Evolutionary conservation across 2,113 vertebrate species (phyloP).

Genomic region (Lanius collurio): DNA sequence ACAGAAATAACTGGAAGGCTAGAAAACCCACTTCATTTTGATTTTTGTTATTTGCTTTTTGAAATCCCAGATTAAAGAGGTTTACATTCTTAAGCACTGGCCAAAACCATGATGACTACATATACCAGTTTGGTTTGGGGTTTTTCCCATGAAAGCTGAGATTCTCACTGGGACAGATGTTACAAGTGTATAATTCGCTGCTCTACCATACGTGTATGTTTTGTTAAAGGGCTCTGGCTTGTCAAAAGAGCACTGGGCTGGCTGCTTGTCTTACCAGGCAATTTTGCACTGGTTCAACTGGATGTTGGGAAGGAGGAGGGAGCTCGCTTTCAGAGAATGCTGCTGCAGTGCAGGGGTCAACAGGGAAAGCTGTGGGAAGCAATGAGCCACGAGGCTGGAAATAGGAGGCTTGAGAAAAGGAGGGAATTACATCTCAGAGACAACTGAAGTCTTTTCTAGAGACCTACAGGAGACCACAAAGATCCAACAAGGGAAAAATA

Average conservation of each 20-base stretch:
- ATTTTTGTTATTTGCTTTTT: slow-evolving; percentile 6
- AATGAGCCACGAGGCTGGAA: not conserved
- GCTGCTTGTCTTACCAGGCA: not conserved
- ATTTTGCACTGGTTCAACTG: rapidly evolving
- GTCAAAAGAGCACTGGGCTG: not conserved
- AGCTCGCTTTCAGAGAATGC: not conserved
- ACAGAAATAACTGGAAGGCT: not conserved
- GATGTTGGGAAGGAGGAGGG: not conserved
- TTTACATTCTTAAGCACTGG: slow-evolving; percentile 23
- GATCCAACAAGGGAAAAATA: not conserved
- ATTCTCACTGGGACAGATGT: slow-evolving; percentile 32
- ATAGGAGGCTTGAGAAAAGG: not conserved
- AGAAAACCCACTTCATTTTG: not conserved
- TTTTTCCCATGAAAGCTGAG: not conserved
- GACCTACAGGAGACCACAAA: not conserved
- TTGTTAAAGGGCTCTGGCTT: slow-evolving; percentile 15
- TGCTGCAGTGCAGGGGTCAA: not conserved
- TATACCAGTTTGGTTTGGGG: not conserved
- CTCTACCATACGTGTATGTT: not conserved
- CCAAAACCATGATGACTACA: slow-evolving; percentile 16
- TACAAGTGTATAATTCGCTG: not conserved
- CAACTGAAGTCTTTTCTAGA: not conserved
- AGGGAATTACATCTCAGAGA: not conserved
- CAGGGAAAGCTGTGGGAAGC: not conserved
- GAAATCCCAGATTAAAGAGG: slow-evolving; percentile 12